Conservation (phyloP, 2,888 invertebrate genomes). For the Idaea straminata region DNA sequence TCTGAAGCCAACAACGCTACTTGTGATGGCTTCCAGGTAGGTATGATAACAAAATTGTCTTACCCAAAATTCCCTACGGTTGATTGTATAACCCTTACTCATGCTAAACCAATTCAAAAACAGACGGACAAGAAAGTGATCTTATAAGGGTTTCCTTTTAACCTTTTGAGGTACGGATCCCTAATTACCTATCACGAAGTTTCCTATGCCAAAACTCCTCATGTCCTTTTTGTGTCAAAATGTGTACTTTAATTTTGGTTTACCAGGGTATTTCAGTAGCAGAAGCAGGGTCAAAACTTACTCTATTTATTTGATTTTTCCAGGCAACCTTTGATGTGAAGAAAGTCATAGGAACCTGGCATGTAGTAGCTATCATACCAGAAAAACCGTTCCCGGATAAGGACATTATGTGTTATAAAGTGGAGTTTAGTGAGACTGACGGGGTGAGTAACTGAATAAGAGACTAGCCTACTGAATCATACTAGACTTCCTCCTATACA, state of each 20-base stretch:
- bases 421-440: conserved; percentile 67
- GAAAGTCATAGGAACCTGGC: conserved; percentile 56
- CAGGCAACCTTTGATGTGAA: conserved; percentile 56
- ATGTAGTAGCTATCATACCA: conserved; percentile 63
- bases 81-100: too few species aligned
- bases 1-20: conserved; percentile 9
- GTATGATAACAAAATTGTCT: not conserved
- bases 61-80: too few species aligned
- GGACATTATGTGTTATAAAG: conserved; percentile 54
- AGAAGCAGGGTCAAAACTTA: conserved; percentile 31
- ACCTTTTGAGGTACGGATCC: too few species aligned
- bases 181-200: too few species aligned
- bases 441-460: conserved; percentile 43
- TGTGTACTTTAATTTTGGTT: too few species aligned
- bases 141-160: too few species aligned
- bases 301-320: conserved; percentile 29
- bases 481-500: too few species aligned
- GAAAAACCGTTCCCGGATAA: conserved; percentile 59
- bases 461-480: not conserved
- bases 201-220: too few species aligned
- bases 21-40: not conserved
- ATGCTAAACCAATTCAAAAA: too few species aligned
- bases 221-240: too few species aligned
- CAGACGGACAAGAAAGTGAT: too few species aligned
- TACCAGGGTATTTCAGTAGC: too few species aligned